Base-by-base conservation (phyloP, 2,113 vertebrate species). In the Solea senegalensis region DNA sequence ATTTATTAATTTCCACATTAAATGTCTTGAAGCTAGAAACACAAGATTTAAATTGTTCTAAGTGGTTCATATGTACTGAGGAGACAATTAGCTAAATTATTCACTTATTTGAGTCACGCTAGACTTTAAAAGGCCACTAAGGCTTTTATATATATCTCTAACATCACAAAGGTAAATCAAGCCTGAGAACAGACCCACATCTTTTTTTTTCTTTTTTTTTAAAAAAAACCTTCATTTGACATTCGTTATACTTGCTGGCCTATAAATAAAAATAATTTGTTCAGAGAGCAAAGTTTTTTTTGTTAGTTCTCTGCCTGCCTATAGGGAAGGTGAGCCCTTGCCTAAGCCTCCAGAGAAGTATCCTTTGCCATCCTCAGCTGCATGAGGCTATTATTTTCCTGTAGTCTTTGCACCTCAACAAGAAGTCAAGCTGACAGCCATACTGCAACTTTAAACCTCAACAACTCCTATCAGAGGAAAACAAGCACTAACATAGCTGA, bases 191-290 rank as follows among this genome's bases (percentile, higher is more conserved):
- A 66, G n/a, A 27, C 21, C 21, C 34, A 10, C 44, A 45, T 8
- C 12, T 3, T 12, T 4, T 7, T 69, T 41, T 55, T 50, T 48
- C 16, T 82, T 84, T 50, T 70, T 63, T 60, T 79, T 65, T 74
- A 21, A 61, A 75, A 71, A 70, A 61, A 76, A 48, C 70, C 80
- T 82, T 83, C 59, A 72, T 66, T 84, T 86, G 81, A 86, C 75
- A 80, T 86, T 78, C 77, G 74, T 68, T 57, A 70, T 66, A 62
- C 74, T 48, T 53, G 41, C 34, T 73, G 71, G 61, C 70, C 72
- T 88, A 83, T 64, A 84, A 77, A 89, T 89, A 83, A 84, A 81
- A 80, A 72, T 64, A 60, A 75, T 78, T 76, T 60, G 64, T 27
- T 59, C 63, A n/a, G 65, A 76, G 78, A 72, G 74, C 69, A 74